Evolutionary conservation across 2,797 vertebrate genomes (phyloP), one percentile per base, ranked within the genome.

Genomic region (Premnoplex brunnescens): DNA sequence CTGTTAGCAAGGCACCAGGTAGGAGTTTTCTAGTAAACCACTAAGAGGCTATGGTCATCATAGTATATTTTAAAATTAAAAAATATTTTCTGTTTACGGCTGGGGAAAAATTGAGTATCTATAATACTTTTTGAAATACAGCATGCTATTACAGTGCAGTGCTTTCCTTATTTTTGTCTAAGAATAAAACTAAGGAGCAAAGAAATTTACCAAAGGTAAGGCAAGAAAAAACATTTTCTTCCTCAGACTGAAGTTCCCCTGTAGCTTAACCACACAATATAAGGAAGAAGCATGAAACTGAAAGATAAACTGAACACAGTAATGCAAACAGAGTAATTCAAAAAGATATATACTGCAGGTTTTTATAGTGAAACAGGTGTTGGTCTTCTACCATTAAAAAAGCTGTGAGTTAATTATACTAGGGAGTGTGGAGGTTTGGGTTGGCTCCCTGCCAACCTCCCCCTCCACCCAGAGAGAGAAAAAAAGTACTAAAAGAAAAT

Each of bases 331-430:
- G 48, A 88, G 51, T 30, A 22, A 74, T 73, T 80, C 56, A 77
- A 52, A 88, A 60, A 15, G 3, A 44, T 43, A 22, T 52, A 74
- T 14, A 46, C 6, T 18, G 30, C 28, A 69, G 16, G 20, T 11
- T 89, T 92, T 69, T 92, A 32, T n/a, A 56, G 34, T 93, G 72
- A 94, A 95, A 74, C 15, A 72, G 36, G 39, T 83, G 23, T 52
- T 88, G 37, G 37, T 48, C 21, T 86, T 80, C 69, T 60, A 36
- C 48, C 10, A 2, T 58, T 54, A 89, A 66, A 48, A 90, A 81
- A 54, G 2, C 5, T 44, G 10, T 43, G 28, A 55, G 12, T 51
- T 81, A 77, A 81, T 73, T 82, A 12, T 78, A 12, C 27, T 60
- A 56, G 0, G 0, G 19, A 30, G 6, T 68, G 84, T 46, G 44